Conservation (phyloP, 1,140 invertebrate species). For the Scaptomyza montana region DNA sequence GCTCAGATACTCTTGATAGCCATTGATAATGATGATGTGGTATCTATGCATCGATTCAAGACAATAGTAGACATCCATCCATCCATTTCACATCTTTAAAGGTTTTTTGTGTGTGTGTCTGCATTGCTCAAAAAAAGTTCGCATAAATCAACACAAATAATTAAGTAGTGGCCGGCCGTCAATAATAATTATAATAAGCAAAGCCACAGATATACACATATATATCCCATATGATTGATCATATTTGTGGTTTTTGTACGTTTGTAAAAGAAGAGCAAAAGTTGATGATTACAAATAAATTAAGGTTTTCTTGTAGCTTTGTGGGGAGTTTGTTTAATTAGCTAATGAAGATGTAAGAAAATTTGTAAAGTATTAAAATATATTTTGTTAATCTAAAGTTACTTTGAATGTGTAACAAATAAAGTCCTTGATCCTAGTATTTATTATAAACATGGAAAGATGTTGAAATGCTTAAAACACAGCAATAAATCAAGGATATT, state of each 20-base stretch:
- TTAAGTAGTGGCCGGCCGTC: constrained; percentile 66
- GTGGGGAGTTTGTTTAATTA: too few relatives aligned
- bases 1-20: background rate
- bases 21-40: background rate
- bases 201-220: constrained; percentile 32
- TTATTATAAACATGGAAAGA: too few relatives aligned
- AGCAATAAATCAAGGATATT: too few relatives aligned
- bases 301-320: background rate
- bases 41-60: background rate
- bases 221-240: constrained; percentile 2
- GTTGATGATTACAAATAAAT: constrained; percentile 15
- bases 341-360: too few relatives aligned
- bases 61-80: background rate
- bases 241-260: constrained; percentile 28
- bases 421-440: too few relatives aligned
- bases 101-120: background rate
- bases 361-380: too few relatives aligned
- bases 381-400: too few relatives aligned
- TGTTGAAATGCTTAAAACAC: too few relatives aligned
- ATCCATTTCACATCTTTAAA: background rate
- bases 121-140: constrained; percentile 66
- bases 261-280: constrained; percentile 55
- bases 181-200: constrained; percentile 62
- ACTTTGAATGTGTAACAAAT: too few relatives aligned
- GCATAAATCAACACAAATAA: constrained; percentile 78